Evolutionary conservation across 2,888 invertebrate species (phyloP).

Genomic region (Diplazon laetatorius): DNA sequence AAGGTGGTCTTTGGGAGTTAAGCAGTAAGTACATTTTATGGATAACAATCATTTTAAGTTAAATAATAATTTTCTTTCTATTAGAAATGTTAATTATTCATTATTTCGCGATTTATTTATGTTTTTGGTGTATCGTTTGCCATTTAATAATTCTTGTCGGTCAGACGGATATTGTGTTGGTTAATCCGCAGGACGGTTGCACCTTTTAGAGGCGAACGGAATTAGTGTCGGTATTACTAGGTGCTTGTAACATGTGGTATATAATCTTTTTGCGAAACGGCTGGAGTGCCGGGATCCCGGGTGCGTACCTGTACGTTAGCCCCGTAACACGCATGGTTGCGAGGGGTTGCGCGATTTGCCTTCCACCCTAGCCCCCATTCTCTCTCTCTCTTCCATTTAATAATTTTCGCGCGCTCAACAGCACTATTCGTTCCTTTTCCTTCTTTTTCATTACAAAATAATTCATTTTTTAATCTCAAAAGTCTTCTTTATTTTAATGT

Average conservation of each 20-base stretch:
- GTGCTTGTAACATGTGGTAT: slow-evolving; percentile 10
- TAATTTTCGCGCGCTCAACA: not conserved
- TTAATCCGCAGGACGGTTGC: slow-evolving; percentile 50
- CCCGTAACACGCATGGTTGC: slow-evolving; percentile 71
- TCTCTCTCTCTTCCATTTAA: slow-evolving; percentile 6
- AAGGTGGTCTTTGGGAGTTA: slow-evolving; percentile 36
- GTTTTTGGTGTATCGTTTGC: too few relatives aligned
- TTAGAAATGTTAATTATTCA: too few relatives aligned
- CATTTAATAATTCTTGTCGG: not conserved
- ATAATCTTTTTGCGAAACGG: slow-evolving; percentile 48
- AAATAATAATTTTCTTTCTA: too few relatives aligned
- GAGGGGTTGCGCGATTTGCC: slow-evolving; percentile 68
- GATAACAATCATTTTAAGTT: too few relatives aligned
- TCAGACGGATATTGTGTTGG: slow-evolving; percentile 14
- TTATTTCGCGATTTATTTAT: too few relatives aligned
- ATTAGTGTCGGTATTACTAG: not conserved
- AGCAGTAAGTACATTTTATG: slow-evolving; percentile 59
- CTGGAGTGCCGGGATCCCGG: slow-evolving; percentile 12
- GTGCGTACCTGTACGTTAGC: slow-evolving; percentile 68
- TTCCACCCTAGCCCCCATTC: slow-evolving; percentile 42
- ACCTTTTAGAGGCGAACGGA: slow-evolving; percentile 27
- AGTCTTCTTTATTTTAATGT: slow-evolving; percentile 22
- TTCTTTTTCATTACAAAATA: too few relatives aligned
- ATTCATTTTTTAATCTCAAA: too few relatives aligned
- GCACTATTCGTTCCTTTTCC: slow-evolving; percentile 7